Percentiles rank a stretch among this genome's conserved stretches.
Conservation (phyloP, 2,888 invertebrate species). For the Pseudoips prasinana region DNA sequence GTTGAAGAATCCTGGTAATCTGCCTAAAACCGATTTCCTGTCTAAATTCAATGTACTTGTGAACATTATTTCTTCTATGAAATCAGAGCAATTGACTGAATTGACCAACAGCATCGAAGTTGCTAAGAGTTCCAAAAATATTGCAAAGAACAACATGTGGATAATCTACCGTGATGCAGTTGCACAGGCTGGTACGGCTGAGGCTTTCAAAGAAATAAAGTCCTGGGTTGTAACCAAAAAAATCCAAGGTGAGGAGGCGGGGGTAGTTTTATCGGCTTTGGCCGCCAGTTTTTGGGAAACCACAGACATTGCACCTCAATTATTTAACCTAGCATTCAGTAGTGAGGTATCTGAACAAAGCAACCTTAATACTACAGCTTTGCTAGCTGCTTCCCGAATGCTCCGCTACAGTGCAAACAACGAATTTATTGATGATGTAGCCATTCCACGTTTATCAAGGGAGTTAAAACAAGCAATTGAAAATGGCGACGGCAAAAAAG, state of each 20-base stretch:
- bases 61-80: slow-evolving; percentile 82
- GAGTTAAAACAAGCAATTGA: slow-evolving; percentile 80
- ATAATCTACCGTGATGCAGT: slow-evolving; percentile 84
- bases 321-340: slow-evolving; percentile 80
- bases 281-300: slow-evolving; percentile 60
- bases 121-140: slow-evolving; percentile 56
- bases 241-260: slow-evolving; percentile 82
- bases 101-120: slow-evolving; percentile 74
- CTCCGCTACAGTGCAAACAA: slow-evolving; percentile 82
- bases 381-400: slow-evolving; percentile 82
- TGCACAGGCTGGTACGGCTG: slow-evolving; percentile 85
- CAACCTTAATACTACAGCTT: slow-evolving; percentile 77
- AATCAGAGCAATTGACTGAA: slow-evolving; percentile 79
- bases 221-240: slow-evolving; percentile 81
- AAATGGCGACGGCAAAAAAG: slow-evolving; percentile 75
- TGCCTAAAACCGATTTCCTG: slow-evolving; percentile 80
- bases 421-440: slow-evolving; percentile 73
- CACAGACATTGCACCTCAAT: slow-evolving; percentile 47
- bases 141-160: slow-evolving; percentile 76
- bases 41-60: slow-evolving; percentile 84
- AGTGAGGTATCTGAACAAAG: slow-evolving; percentile 73
- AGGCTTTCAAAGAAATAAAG: slow-evolving; percentile 83
- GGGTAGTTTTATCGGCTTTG: slow-evolving; percentile 77
- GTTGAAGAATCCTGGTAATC: slow-evolving; percentile 78
- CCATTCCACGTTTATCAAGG: slow-evolving; percentile 81